Percentiles rank a stretch among this genome's conserved stretches.
Evolutionary conservation across 2,797 vertebrate species (phyloP).

Genomic region (Helostoma temminkii): DNA sequence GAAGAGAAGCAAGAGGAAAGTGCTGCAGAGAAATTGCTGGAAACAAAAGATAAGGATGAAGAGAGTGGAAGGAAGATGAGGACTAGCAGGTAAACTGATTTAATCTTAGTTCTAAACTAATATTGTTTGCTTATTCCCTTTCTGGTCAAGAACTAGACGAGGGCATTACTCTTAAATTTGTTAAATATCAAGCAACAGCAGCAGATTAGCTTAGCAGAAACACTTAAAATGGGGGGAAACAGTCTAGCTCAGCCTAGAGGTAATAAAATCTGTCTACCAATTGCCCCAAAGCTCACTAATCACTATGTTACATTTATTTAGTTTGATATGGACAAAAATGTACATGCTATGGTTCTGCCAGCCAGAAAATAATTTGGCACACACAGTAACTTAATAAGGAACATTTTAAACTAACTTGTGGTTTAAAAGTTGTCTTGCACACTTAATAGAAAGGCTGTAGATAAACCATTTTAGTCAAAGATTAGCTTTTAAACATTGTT

Average conservation of each 20-base stretch:
- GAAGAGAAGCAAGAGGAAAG: conserved; percentile 78
- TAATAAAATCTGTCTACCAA: neutral
- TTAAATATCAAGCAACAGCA: too few relatives aligned
- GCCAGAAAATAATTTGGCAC: too few relatives aligned
- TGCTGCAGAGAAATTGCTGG: conserved; percentile 67
- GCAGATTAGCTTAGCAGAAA: too few relatives aligned
- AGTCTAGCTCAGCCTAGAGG: neutral
- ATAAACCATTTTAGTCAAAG: neutral
- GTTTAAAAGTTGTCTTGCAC: too few relatives aligned
- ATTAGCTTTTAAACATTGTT: neutral
- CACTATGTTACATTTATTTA: neutral
- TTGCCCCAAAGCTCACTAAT: too few relatives aligned
- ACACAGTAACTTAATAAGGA: too few relatives aligned
- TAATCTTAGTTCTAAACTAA: too few relatives aligned
- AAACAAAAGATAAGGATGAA: conserved; percentile 74
- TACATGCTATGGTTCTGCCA: too few relatives aligned
- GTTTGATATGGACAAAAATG: neutral
- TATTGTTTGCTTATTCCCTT: neutral
- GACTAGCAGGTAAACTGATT: conserved; percentile 76
- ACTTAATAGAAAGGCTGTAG: too few relatives aligned
- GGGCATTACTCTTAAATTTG: neutral
- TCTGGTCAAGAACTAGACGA: too few relatives aligned
- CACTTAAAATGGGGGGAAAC: neutral
- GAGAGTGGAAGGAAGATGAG: conserved; percentile 78
- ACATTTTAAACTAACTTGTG: too few relatives aligned